Conservation (phyloP, 2,797 vertebrate species). For the Salmo trutta region DNA sequence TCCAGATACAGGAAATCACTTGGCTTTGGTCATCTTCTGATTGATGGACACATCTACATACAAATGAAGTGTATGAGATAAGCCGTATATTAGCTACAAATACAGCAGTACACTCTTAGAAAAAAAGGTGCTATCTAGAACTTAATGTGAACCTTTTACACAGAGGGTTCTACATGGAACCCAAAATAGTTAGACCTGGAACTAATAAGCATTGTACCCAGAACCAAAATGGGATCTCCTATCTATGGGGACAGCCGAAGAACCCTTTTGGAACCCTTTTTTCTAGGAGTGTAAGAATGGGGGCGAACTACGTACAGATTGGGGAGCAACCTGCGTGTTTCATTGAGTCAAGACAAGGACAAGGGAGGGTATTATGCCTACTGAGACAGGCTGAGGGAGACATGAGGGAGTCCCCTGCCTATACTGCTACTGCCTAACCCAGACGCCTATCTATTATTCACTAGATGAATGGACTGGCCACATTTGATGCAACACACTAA, state of each 20-base stretch:
- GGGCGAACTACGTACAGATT: neutral
- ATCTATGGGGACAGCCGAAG: no score
- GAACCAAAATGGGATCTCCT: no score
- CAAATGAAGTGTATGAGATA: neutral
- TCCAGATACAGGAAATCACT: neutral
- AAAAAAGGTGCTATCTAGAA: no score
- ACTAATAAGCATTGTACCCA: no score
- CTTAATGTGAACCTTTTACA: no score
- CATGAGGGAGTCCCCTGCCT: conserved; percentile 26
- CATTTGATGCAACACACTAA: conserved; percentile 38
- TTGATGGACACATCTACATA: neutral
- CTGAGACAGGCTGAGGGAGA: no score
- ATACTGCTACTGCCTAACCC: conserved; percentile 44
- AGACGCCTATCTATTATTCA: conserved; percentile 72
- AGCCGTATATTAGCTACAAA: neutral
- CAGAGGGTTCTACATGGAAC: no score
- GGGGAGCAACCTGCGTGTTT: neutral
- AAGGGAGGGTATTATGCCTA: neutral
- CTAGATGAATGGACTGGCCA: conserved; percentile 41
- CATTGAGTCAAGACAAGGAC: neutral
- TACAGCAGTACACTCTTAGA: neutral
- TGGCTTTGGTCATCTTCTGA: neutral
- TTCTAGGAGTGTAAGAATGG: no score
- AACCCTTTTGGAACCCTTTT: no score
- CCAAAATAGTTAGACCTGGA: no score